Percentiles rank a stretch among this genome's conserved stretches.
phyloP scores from a whole-genome alignment of 2,888 invertebrate species.

The Lacanobia oleracea region DNA sequence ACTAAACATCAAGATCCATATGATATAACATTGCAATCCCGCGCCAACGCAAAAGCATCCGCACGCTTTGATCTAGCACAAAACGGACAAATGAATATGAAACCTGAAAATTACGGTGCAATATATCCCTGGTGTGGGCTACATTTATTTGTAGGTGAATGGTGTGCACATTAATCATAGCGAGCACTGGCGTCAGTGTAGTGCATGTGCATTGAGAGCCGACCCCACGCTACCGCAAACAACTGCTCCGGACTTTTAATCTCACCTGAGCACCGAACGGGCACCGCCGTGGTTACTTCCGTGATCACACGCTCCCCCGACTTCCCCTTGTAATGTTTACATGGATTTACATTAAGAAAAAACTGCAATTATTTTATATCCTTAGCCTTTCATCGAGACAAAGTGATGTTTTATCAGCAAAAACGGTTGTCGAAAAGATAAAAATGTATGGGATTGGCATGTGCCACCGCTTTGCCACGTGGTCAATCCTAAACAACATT shows the following conservation, averaged over 20 bases:
- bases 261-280: conserved; percentile 78
- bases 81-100: conserved; percentile 81
- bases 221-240: conserved; percentile 78
- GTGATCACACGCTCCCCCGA: conserved; percentile 70
- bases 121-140: conserved; percentile 73
- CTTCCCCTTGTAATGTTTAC: conserved; percentile 51
- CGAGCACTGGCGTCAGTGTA: conserved; percentile 71
- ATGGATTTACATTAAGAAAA: conserved; percentile 47
- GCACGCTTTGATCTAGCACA: conserved; percentile 76
- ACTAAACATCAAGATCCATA: conserved; percentile 43
- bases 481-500: too few species aligned
- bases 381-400: too few species aligned
- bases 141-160: conserved; percentile 81
- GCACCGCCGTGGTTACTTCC: conserved; percentile 72
- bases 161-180: conserved; percentile 84
- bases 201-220: conserved; percentile 81
- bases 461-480: too few species aligned
- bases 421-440: too few species aligned
- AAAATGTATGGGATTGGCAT: too few species aligned
- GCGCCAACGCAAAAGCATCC: conserved; percentile 39
- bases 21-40: conserved; percentile 51
- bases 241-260: conserved; percentile 87
- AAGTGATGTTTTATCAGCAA: too few species aligned
- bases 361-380: conserved; percentile 21
- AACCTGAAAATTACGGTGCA: conserved; percentile 80